phyloP scores from a whole-genome alignment of 1,140 invertebrate species.

The Trigoniulus corallinus region DNA sequence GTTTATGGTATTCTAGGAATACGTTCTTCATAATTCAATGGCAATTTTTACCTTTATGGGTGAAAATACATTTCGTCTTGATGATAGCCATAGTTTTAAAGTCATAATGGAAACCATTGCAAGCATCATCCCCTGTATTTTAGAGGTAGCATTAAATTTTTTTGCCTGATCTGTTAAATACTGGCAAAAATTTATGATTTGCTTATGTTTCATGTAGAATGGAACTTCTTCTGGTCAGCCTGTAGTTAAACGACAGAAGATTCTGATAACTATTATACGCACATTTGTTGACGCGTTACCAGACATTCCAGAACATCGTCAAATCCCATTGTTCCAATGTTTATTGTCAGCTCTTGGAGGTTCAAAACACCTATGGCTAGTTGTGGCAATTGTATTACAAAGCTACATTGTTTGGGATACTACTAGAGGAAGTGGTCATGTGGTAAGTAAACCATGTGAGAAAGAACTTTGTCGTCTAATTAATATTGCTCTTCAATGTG shows the following conservation, averaged over 20 bases:
- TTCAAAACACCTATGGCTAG: slow-evolving; percentile 49
- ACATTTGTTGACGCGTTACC: slow-evolving; percentile 76
- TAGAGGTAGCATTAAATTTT: slow-evolving; percentile 25
- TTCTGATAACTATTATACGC: slow-evolving; percentile 47
- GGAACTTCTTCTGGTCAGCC: slow-evolving; percentile 10
- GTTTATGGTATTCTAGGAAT: not conserved
- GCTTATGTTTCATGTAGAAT: no score
- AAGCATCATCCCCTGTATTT: slow-evolving; percentile 69
- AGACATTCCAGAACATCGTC: slow-evolving; percentile 76
- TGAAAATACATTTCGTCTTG: slow-evolving; percentile 19
- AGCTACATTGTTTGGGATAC: slow-evolving; percentile 14
- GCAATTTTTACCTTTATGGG: not conserved
- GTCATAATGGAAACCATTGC: slow-evolving; percentile 80
- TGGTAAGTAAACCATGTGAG: no score
- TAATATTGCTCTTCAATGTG: no score
- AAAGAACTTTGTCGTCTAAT: no score
- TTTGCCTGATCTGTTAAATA: not conserved
- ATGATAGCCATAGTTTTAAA: slow-evolving; percentile 85
- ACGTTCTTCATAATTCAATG: not conserved
- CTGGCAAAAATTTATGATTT: not conserved
- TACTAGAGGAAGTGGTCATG: no score
- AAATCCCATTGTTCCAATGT: slow-evolving; percentile 59
- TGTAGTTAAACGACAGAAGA: slow-evolving; percentile 13
- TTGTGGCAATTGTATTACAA: slow-evolving; percentile 21
- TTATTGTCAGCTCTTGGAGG: slow-evolving; percentile 51